Percentiles rank a stretch among this genome's conserved stretches.
These are phyloP conservation scores for Vireo altiloquus DNA, from an alignment of 2,113 vertebrate genomes.

Conservation along the genomic window DNA sequence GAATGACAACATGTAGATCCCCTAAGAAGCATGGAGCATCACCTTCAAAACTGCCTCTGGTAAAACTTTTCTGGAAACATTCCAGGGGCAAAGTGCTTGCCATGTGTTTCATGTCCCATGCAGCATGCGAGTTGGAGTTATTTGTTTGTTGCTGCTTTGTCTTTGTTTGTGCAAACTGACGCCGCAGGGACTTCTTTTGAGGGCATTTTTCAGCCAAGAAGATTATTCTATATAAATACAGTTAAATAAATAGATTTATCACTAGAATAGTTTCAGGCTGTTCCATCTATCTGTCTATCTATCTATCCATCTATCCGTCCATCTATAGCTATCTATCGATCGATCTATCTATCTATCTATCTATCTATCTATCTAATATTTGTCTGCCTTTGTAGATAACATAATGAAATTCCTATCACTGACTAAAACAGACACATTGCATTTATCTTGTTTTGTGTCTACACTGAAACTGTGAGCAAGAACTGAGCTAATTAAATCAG, in stretches of 20 bases:
- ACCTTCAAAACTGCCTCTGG: constrained; percentile 28
- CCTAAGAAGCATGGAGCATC: background rate
- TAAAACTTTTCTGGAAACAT: constrained; percentile 14
- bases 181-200: constrained; percentile 52
- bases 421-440: background rate
- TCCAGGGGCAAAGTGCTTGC: constrained; percentile 21
- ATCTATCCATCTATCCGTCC: background rate
- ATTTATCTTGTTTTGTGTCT: constrained; percentile 34
- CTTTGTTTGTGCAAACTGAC: constrained; percentile 63
- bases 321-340: background rate
- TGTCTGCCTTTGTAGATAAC: constrained; percentile 24
- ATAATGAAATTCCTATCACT: background rate
- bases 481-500: background rate
- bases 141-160: constrained; percentile 63
- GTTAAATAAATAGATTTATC: constrained; percentile 49
- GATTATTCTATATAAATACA: constrained; percentile 54
- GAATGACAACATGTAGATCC: background rate
- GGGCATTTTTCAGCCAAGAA: constrained; percentile 57
- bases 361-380: background rate
- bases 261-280: constrained; percentile 1
- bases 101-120: constrained; percentile 40
- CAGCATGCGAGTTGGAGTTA: background rate
- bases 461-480: constrained; percentile 46
- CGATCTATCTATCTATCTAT: background rate
- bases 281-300: background rate